phyloP scores from a whole-genome alignment of 2,888 invertebrate species.

The Drosophila nr. perissopoda region DNA sequence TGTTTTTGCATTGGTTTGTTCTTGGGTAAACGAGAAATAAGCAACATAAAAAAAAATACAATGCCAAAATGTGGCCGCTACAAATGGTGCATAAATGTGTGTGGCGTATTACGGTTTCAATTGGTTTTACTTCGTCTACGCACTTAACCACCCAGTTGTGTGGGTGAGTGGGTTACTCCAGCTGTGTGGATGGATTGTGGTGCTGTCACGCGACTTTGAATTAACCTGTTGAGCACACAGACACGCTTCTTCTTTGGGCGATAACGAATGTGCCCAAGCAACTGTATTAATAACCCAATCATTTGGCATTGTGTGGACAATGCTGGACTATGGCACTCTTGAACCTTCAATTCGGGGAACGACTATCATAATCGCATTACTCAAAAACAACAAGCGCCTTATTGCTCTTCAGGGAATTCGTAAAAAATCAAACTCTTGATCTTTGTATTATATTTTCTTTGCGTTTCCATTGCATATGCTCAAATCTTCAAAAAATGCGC shows the following conservation, averaged over 20 bases:
- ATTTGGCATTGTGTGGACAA: conserved; percentile 1
- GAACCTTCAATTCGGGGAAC: conserved; percentile 15
- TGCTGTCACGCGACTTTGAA: conserved; percentile 47
- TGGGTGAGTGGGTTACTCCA: background rate
- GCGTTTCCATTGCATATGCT: too few species aligned
- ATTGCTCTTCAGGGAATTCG: background rate
- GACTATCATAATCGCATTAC: conserved; percentile 11
- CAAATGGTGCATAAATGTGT: conserved; percentile 19
- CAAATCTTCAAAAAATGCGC: background rate
- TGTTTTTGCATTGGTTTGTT: conserved; percentile 24
- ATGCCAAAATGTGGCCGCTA: conserved; percentile 17
- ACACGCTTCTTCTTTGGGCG: conserved; percentile 31
- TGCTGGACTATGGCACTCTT: conserved; percentile 45
- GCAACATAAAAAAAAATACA: conserved; percentile 32
- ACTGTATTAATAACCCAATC: conserved; percentile 16
- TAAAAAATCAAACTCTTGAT: background rate
- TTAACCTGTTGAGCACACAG: conserved; percentile 44
- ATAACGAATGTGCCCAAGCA: conserved; percentile 29
- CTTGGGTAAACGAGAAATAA: conserved; percentile 43
- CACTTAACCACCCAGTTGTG: background rate
- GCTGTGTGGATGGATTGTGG: background rate
- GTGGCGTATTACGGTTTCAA: conserved; percentile 26
- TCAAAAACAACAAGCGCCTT: background rate
- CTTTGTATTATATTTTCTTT: background rate
- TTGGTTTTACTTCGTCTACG: conserved; percentile 17